phyloP scores from a whole-genome alignment of 2,797 vertebrate species.

The Fistularia commersonii region DNA sequence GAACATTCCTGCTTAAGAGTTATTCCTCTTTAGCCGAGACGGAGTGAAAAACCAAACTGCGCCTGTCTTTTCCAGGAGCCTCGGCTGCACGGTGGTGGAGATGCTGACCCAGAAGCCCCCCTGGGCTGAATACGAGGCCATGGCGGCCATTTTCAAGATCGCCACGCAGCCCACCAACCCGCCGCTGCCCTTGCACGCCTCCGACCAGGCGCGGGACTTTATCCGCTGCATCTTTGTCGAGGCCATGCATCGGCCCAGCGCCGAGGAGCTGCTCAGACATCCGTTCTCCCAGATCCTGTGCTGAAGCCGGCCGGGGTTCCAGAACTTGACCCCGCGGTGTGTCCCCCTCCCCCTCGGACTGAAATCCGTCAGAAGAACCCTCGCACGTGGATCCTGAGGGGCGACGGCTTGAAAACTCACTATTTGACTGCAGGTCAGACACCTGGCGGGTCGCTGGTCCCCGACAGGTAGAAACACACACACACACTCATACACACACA shows the following conservation, averaged over 20 bases:
- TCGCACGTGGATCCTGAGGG: conserved; percentile 1
- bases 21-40: not conserved
- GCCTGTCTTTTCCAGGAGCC: conserved; percentile 78
- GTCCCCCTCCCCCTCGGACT: conserved; percentile 25
- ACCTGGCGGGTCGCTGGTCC: conserved; percentile 4
- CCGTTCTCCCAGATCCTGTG: conserved; percentile 85
- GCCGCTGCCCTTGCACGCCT: conserved; percentile 89
- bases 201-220: conserved; percentile 94
- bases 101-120: conserved; percentile 98
- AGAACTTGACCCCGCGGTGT: conserved; percentile 42
- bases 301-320: conserved; percentile 33
- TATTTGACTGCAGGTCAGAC: conserved; percentile 42
- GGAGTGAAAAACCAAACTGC: too few species aligned
- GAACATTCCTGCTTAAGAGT: too few species aligned
- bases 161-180: conserved; percentile 98
- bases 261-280: conserved; percentile 94
- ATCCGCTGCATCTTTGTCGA: conserved; percentile 95
- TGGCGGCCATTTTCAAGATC: conserved; percentile 99
- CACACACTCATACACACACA: conserved; percentile 1
- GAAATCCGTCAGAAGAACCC: too few species aligned
- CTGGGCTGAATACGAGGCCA: conserved; percentile 98
- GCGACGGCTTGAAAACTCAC: conserved; percentile 13
- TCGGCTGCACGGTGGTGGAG: conserved; percentile 97
- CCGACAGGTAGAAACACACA: conserved; percentile 7
- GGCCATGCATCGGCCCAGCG: conserved; percentile 90